These are phyloP conservation scores for Aphelinus certus DNA, from an alignment of 1,140 invertebrate genomes.

Conservation along the genomic window DNA sequence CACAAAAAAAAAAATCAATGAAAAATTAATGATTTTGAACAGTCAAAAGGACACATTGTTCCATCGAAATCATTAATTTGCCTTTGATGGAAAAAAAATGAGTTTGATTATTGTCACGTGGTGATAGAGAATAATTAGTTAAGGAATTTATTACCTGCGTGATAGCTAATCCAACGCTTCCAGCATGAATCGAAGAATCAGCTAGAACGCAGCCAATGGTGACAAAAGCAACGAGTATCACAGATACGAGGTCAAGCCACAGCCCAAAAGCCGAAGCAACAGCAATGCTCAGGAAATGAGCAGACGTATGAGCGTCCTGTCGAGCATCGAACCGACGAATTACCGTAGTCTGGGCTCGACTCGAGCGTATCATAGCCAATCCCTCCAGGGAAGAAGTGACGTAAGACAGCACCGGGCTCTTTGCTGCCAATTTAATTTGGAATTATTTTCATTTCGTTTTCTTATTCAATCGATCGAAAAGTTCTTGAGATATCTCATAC, in stretches of 20 bases:
- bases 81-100: background rate
- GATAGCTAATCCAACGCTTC: slow-evolving; percentile 82
- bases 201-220: slow-evolving; percentile 77
- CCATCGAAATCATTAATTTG: background rate
- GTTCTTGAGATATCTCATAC: background rate
- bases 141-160: slow-evolving; percentile 78
- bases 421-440: slow-evolving; percentile 62
- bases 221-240: slow-evolving; percentile 73
- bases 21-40: too few relatives aligned
- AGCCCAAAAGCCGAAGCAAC: slow-evolving; percentile 83
- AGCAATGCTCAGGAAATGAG: slow-evolving; percentile 78
- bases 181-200: slow-evolving; percentile 60
- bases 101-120: background rate
- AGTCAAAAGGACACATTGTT: too few relatives aligned
- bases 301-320: slow-evolving; percentile 70
- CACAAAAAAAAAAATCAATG: too few relatives aligned
- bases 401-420: slow-evolving; percentile 81
- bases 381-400: slow-evolving; percentile 81
- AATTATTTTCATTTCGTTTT: background rate
- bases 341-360: slow-evolving; percentile 73
- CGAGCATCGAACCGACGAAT: slow-evolving; percentile 76
- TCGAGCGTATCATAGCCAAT: slow-evolving; percentile 82
- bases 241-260: slow-evolving; percentile 80
- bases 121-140: background rate
- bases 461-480: background rate